Evolutionary conservation across 2,888 invertebrate species (phyloP).

Genomic region (Conomelus anceps): DNA sequence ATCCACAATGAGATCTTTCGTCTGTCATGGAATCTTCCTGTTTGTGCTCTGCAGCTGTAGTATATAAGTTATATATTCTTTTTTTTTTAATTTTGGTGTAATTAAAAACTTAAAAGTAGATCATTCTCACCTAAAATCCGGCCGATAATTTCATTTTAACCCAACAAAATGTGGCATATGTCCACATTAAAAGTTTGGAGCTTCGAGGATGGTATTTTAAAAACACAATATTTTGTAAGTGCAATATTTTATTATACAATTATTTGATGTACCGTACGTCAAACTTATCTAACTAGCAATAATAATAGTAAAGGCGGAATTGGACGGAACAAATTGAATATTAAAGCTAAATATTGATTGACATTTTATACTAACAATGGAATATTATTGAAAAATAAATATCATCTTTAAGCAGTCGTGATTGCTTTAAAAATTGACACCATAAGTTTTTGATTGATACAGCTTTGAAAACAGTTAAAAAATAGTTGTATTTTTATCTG

Average conservation of each 20-base stretch:
- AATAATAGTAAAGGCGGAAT: neutral
- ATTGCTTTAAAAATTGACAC: neutral
- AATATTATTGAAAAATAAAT: neutral
- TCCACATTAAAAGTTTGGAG: neutral
- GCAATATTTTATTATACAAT: neutral
- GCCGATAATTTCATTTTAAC: too few species aligned
- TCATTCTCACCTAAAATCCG: too few species aligned
- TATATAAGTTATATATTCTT: too few species aligned
- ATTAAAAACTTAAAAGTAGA: too few species aligned
- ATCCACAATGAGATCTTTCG: too few species aligned
- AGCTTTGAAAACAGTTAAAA: neutral
- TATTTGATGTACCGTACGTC: neutral
- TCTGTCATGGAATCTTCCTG: too few species aligned
- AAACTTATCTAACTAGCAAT: neutral
- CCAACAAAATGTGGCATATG: too few species aligned
- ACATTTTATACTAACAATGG: too few species aligned
- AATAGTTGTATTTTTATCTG: neutral
- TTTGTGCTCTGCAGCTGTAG: too few species aligned
- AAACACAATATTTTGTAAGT: neutral
- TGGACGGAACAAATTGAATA: neutral
- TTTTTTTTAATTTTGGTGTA: too few species aligned
- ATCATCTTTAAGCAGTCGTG: neutral
- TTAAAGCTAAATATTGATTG: neutral
- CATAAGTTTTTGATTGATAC: neutral
- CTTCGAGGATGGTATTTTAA: neutral